Percentiles rank a stretch among this genome's conserved stretches.
These are phyloP conservation scores for Leucophora obtusa DNA, from an alignment of 2,888 invertebrate genomes.

Conservation along the genomic window DNA sequence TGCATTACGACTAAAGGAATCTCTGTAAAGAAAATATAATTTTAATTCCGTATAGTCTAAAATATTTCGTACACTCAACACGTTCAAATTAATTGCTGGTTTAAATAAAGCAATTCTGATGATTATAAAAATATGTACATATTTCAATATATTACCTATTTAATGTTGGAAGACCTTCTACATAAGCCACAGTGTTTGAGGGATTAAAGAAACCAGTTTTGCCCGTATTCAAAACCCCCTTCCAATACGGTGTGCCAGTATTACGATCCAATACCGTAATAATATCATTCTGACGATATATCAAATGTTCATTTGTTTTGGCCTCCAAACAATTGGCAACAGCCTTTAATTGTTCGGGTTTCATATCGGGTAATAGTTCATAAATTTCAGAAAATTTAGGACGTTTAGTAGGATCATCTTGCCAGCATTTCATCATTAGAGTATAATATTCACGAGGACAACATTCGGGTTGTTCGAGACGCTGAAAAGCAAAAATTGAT, in stretches of 20 bases:
- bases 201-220: slow-evolving; percentile 97
- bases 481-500: slow-evolving; percentile 78
- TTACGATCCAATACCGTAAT: slow-evolving; percentile 94
- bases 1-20: slow-evolving; percentile 82
- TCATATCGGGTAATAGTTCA: slow-evolving; percentile 87
- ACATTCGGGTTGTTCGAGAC: slow-evolving; percentile 95
- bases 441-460: slow-evolving; percentile 95
- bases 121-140: too few relatives aligned
- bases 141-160: slow-evolving; percentile 68
- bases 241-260: slow-evolving; percentile 88
- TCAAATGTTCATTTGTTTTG: slow-evolving; percentile 84
- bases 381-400: slow-evolving; percentile 94
- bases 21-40: slow-evolving; percentile 74
- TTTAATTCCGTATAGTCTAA: too few relatives aligned
- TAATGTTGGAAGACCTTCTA: slow-evolving; percentile 81
- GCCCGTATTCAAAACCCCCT: slow-evolving; percentile 92
- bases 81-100: neutral
- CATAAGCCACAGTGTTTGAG: slow-evolving; percentile 90
- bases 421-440: slow-evolving; percentile 97
- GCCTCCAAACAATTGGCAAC: slow-evolving; percentile 80
- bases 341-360: slow-evolving; percentile 95
- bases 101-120: neutral
- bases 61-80: too few relatives aligned
- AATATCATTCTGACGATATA: slow-evolving; percentile 92
- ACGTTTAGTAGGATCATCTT: slow-evolving; percentile 91